Conservation (phyloP, 2,888 invertebrate genomes). For the Melikaiella ostensackeni region DNA sequence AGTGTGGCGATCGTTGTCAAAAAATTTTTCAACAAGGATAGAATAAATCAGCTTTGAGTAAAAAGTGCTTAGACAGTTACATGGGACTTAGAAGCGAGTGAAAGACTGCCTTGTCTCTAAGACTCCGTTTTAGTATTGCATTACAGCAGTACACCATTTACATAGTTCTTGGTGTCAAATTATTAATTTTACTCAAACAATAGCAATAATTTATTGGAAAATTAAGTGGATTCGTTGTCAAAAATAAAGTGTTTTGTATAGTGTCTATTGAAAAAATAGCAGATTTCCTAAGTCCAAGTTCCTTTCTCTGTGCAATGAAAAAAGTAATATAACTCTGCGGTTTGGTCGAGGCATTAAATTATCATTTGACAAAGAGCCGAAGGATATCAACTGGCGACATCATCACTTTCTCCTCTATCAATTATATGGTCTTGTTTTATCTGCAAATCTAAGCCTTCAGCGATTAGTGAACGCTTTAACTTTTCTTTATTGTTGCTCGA, state of each 20-base stretch:
- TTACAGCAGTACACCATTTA: not conserved
- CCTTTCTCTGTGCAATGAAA: conserved; percentile 3
- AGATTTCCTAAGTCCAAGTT: not conserved
- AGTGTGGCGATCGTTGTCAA: not conserved
- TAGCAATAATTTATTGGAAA: not conserved
- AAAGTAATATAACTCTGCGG: conserved; percentile 4
- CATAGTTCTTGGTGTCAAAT: not conserved
- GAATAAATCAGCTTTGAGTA: conserved; percentile 1
- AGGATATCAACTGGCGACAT: not conserved
- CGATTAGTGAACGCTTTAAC: not conserved
- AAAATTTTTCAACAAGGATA: not conserved
- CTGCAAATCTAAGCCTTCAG: not conserved
- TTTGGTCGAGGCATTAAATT: not conserved
- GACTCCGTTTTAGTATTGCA: not conserved
- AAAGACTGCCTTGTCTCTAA: not conserved
- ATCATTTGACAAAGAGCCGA: conserved; percentile 5
- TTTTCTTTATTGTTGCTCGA: not conserved
- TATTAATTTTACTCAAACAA: not conserved
- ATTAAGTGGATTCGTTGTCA: not conserved
- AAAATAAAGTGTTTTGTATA: not conserved
- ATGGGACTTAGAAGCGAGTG: not conserved
- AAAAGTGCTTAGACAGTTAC: not conserved
- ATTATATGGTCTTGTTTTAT: conserved; percentile 5
- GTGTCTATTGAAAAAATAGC: not conserved
- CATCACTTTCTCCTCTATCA: conserved; percentile 12